phyloP scores from a whole-genome alignment of 2,113 vertebrate genomes.

The Drymodes brunneopygia region DNA sequence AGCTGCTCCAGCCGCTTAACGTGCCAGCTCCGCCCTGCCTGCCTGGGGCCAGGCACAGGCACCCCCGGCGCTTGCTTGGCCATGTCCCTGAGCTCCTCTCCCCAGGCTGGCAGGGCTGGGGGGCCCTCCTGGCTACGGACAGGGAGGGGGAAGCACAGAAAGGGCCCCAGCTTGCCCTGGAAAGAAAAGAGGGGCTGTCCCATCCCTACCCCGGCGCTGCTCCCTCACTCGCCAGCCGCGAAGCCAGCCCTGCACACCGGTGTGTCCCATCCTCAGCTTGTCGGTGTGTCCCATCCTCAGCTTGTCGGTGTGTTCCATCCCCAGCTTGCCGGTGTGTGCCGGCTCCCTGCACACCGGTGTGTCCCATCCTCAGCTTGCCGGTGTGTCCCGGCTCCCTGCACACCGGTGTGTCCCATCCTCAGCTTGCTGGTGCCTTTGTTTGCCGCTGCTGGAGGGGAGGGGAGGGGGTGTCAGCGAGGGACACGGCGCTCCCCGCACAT shows the following conservation, averaged over 20 bases:
- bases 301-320: not conserved
- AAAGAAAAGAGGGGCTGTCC: not conserved
- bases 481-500: accelerated
- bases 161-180: not conserved
- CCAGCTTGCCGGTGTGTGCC: not conserved
- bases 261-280: not conserved
- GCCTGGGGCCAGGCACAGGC: accelerated
- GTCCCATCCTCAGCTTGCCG: not conserved
- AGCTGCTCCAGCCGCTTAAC: not conserved
- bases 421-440: not conserved
- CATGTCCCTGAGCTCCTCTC: not conserved
- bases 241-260: not conserved
- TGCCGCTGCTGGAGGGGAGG: not conserved
- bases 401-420: not conserved
- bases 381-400: no score
- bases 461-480: not conserved
- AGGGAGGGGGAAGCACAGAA: not conserved
- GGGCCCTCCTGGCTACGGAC: not conserved
- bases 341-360: not conserved
- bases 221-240: accelerated
- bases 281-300: not conserved
- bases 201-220: not conserved
- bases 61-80: not conserved
- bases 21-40: not conserved
- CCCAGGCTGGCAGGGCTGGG: not conserved